Percentiles rank a stretch among this genome's conserved stretches.
phyloP scores from a whole-genome alignment of 2,113 vertebrate species.

The Thryonomys swinderianus region DNA sequence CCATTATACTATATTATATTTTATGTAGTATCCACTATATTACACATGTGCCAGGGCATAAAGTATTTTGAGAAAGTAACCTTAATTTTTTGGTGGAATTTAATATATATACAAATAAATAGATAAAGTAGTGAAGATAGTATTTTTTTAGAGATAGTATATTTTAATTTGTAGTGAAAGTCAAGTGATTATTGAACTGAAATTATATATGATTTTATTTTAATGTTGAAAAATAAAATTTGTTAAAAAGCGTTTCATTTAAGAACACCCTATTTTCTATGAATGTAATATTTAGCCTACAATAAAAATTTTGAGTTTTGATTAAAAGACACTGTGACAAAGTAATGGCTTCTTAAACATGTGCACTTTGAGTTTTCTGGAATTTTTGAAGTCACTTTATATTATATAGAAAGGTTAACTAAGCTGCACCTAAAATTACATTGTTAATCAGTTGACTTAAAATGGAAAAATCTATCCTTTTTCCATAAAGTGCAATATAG shows the following conservation, averaged over 20 bases:
- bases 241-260: background rate
- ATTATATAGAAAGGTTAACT: background rate
- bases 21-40: background rate
- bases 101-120: background rate
- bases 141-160: too few species aligned
- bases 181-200: too few species aligned
- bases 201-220: background rate
- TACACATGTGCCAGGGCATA: background rate
- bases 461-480: background rate
- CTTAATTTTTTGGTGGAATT: background rate
- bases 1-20: background rate
- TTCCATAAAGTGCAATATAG: fast-evolving
- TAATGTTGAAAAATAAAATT: background rate
- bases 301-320: background rate
- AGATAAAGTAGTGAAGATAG: too few species aligned
- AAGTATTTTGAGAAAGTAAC: background rate
- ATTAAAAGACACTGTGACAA: background rate
- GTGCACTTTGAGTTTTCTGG: background rate
- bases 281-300: background rate
- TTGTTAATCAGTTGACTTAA: background rate
- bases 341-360: background rate
- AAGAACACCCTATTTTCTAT: background rate
- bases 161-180: too few species aligned
- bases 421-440: background rate
- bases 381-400: background rate